Percentiles rank a stretch among this genome's conserved stretches.
Conservation (phyloP, 2,797 vertebrate species). For the Anguilla pacifica region DNA sequence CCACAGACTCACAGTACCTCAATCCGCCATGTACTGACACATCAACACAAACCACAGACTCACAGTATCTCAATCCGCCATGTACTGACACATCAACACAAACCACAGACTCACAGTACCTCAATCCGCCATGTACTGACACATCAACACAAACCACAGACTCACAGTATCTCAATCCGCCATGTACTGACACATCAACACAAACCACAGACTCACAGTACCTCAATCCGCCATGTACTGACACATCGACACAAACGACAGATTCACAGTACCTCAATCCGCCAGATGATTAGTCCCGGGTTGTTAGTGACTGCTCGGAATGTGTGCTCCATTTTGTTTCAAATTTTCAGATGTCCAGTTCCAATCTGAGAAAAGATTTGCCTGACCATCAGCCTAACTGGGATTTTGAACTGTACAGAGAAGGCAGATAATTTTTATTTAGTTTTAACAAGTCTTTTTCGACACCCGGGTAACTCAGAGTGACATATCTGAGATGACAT, state of each 20-base stretch:
- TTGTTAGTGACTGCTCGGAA: conserved; percentile 81
- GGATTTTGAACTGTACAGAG: too few species aligned
- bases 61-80: conserved; percentile 86
- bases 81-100: background rate
- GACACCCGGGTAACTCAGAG: background rate
- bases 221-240: too few species aligned
- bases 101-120: conserved; percentile 62
- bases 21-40: conserved; percentile 81
- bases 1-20: conserved; percentile 71
- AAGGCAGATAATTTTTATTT: background rate
- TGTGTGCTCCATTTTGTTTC: conserved; percentile 78
- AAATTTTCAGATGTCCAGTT: conserved; percentile 1
- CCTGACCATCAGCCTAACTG: background rate
- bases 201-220: too few species aligned
- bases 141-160: background rate
- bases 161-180: too few species aligned
- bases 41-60: background rate
- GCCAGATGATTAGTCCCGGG: conserved; percentile 83
- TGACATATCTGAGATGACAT: conserved; percentile 8
- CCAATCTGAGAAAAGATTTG: conserved; percentile 9
- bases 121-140: conserved; percentile 78
- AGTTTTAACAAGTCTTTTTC: background rate
- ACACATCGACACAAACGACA: background rate
- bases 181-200: too few species aligned
- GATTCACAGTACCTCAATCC: conserved; percentile 78